Evolutionary conservation across 1,140 invertebrate species (phyloP).

Genomic region (Procambarus virginalis): DNA sequence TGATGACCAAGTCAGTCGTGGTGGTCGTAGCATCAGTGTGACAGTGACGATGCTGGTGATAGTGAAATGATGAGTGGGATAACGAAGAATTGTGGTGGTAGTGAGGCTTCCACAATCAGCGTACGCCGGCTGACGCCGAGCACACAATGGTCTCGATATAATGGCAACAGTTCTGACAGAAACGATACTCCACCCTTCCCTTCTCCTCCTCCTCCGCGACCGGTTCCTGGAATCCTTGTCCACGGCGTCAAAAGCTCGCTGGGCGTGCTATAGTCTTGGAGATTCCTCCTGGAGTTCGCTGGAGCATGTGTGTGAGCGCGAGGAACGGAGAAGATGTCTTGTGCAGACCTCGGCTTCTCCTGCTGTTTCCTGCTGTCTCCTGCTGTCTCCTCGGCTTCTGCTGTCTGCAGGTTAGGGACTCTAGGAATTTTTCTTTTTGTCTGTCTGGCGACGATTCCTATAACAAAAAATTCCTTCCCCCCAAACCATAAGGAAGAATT

Average conservation of each 20-base stretch:
- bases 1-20: no score
- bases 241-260: background rate
- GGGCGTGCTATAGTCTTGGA: background rate
- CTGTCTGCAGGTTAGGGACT: no score
- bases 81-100: no score
- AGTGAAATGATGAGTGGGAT: no score
- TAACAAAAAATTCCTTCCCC: no score
- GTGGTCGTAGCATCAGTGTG: no score
- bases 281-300: background rate
- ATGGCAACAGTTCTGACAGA: background rate
- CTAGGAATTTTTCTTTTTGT: no score
- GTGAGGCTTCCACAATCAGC: background rate
- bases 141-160: background rate
- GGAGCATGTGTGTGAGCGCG: background rate
- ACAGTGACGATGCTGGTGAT: no score
- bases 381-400: no score
- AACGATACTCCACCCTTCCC: background rate
- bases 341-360: background rate
- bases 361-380: no score
- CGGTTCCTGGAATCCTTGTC: background rate
- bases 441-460: no score
- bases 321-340: background rate
- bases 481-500: no score
- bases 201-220: background rate
- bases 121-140: background rate